phyloP scores from a whole-genome alignment of 2,797 vertebrate genomes.

The Borostomias antarcticus region DNA sequence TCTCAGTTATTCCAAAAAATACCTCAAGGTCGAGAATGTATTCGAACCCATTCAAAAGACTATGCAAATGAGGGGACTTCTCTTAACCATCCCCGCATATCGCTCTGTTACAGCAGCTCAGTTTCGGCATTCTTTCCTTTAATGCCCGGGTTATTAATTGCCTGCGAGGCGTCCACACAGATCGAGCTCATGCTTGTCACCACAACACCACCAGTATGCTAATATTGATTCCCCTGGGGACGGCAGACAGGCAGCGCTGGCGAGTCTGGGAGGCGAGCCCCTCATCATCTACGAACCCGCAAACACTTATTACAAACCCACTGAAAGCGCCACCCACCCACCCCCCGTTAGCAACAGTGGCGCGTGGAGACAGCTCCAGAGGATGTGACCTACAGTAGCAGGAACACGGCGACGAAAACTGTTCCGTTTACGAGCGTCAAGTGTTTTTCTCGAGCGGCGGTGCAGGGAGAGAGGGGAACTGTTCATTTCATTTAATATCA shows the following conservation, averaged over 20 bases:
- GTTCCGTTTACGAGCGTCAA: too few species aligned
- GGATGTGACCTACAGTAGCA: background rate
- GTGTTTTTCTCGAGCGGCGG: too few species aligned
- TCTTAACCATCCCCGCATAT: constrained; percentile 22
- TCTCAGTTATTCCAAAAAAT: constrained; percentile 4
- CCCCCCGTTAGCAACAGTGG: background rate
- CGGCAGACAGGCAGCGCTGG: background rate
- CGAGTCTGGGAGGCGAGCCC: constrained; percentile 13
- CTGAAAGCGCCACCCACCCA: background rate
- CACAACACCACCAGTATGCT: constrained; percentile 57
- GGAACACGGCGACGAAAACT: too few species aligned
- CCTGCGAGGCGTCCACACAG: constrained; percentile 56
- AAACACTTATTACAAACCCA: constrained; percentile 2
- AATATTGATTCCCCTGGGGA: constrained; percentile 52
- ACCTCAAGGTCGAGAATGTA: constrained; percentile 11
- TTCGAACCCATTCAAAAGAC: constrained; percentile 22
- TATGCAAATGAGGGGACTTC: constrained; percentile 26
- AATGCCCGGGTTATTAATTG: constrained; percentile 67
- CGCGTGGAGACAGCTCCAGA: background rate
- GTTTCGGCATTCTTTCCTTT: constrained; percentile 49
- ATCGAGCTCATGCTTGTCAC: constrained; percentile 63
- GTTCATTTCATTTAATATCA: too few species aligned
- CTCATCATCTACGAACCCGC: constrained; percentile 5
- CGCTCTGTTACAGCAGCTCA: constrained; percentile 51
- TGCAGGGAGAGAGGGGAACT: too few species aligned